Evolutionary conservation across 2,888 invertebrate species (phyloP).

Genomic region (Busseola fusca): DNA sequence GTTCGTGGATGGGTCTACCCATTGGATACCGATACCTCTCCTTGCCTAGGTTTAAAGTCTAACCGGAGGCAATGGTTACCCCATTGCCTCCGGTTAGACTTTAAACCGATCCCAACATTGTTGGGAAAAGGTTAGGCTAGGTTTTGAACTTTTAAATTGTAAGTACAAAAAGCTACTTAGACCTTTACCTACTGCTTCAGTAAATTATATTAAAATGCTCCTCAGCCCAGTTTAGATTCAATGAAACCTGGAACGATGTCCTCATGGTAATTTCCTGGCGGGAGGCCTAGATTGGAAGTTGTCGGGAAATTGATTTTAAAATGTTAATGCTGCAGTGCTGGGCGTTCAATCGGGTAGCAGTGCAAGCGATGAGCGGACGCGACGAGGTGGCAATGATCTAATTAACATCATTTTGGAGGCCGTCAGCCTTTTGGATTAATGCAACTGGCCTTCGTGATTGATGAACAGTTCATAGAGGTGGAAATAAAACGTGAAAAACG

Average conservation of each 20-base stretch:
- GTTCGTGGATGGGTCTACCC: neutral
- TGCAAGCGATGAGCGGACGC: conserved; percentile 43
- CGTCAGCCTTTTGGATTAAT: conserved; percentile 28
- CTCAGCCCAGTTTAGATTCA: conserved; percentile 7
- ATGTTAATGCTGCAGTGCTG: conserved; percentile 61
- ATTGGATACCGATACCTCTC: neutral
- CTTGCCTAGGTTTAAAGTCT: too few species aligned
- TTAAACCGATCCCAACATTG: too few species aligned
- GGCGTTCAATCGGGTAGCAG: conserved; percentile 22
- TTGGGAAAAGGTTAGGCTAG: too few species aligned
- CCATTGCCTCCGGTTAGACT: too few species aligned
- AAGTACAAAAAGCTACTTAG: neutral
- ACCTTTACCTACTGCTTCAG: neutral
- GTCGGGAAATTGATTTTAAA: conserved; percentile 71
- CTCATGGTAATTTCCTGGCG: conserved; percentile 54
- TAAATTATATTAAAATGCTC: neutral
- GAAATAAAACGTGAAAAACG: neutral
- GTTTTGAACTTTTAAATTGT: neutral
- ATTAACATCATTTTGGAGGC: conserved; percentile 49
- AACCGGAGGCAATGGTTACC: too few species aligned
- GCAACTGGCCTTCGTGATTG: conserved; percentile 39
- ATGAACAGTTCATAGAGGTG: conserved; percentile 20
- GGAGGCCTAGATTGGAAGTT: conserved; percentile 40
- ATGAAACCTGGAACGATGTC: conserved; percentile 26
- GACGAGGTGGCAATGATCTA: conserved; percentile 47